Evolutionary conservation across 2,113 vertebrate genomes (phyloP).

Genomic region (Phaethon lepturus): DNA sequence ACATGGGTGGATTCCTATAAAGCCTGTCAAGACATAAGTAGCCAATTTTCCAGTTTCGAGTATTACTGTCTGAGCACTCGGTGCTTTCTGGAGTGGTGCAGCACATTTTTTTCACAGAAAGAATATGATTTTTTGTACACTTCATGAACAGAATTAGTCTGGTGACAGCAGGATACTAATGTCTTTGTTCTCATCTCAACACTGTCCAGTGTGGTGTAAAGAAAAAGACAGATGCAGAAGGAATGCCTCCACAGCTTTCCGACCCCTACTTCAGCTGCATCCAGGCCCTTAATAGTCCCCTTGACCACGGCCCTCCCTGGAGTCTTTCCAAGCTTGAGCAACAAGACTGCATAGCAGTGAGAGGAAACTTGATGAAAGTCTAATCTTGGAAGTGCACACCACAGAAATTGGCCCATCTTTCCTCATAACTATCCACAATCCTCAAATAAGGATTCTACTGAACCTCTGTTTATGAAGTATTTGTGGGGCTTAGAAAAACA

Average conservation of each 20-base stretch:
- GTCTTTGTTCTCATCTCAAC: background rate
- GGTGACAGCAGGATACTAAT: background rate
- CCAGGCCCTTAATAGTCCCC: background rate
- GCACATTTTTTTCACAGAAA: background rate
- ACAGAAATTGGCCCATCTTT: background rate
- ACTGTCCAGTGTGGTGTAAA: background rate
- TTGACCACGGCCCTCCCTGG: background rate
- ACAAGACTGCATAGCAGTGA: background rate
- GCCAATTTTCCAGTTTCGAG: background rate
- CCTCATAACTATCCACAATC: background rate
- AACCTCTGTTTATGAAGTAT: background rate
- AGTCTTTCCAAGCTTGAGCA: background rate
- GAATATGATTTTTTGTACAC: background rate
- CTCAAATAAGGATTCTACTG: background rate
- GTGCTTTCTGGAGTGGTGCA: background rate
- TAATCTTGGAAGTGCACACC: background rate
- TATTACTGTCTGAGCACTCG: background rate
- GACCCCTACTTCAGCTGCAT: background rate
- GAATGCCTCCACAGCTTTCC: background rate
- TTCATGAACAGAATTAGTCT: background rate
- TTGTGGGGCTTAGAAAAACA: background rate
- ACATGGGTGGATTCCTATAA: background rate
- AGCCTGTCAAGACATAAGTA: background rate
- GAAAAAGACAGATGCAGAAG: background rate
- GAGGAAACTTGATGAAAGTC: background rate